These are phyloP conservation scores for Collichthys lucidus DNA, from an alignment of 2,113 vertebrate genomes.

Conservation along the genomic window DNA sequence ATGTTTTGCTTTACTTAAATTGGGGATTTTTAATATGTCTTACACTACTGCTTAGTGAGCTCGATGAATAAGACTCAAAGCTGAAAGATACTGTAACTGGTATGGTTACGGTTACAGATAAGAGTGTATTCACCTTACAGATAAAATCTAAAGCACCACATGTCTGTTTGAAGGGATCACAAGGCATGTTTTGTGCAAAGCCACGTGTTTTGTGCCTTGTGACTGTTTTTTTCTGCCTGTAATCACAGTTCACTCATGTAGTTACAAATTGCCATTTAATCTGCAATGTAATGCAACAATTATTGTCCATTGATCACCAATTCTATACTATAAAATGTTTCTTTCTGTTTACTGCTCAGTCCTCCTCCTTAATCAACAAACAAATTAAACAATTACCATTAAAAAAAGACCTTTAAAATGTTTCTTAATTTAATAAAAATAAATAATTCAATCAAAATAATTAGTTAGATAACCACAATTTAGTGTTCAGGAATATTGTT, in stretches of 20 bases:
- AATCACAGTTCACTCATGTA: neutral
- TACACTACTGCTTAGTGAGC: neutral
- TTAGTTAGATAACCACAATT: neutral
- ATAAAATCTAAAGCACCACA: slow-evolving; percentile 15
- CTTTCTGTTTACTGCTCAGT: too few species aligned
- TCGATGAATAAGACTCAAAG: neutral
- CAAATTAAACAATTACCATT: too few species aligned
- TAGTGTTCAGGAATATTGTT: neutral
- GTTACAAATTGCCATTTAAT: neutral
- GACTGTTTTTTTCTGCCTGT: neutral
- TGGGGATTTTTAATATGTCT: neutral
- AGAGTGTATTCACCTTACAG: neutral
- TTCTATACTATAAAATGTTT: neutral
- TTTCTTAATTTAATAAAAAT: neutral
- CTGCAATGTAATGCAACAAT: neutral
- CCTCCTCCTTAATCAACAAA: too few species aligned
- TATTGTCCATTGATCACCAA: neutral
- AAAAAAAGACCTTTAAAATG: neutral
- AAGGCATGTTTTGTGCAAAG: neutral
- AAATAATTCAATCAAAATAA: neutral
- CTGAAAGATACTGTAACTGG: neutral
- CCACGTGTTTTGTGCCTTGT: neutral
- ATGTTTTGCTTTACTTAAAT: neutral
- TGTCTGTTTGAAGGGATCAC: slow-evolving; percentile 29
- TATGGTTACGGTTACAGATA: slow-evolving; percentile 1